These are phyloP conservation scores for Lasaia peninsularis DNA, from an alignment of 1,140 invertebrate genomes.

Conservation along the genomic window DNA sequence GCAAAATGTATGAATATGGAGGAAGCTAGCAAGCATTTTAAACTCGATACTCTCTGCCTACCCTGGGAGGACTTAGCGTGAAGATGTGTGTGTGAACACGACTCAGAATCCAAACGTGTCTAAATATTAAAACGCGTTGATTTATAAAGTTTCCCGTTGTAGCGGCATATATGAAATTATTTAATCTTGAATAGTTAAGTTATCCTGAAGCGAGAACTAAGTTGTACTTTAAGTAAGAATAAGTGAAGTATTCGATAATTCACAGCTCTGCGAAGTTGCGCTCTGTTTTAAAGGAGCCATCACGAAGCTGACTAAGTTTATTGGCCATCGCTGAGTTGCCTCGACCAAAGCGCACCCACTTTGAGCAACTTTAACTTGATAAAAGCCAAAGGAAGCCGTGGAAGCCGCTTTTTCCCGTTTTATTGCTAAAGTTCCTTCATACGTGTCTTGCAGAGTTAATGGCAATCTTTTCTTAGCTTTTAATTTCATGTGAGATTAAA, in stretches of 20 bases:
- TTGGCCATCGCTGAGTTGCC: slow-evolving; percentile 48
- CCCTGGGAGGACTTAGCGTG: too few species aligned
- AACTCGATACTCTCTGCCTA: too few species aligned
- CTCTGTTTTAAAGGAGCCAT: slow-evolving; percentile 47
- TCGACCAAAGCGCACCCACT: slow-evolving; percentile 38
- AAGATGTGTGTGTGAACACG: too few species aligned
- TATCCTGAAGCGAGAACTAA: neutral
- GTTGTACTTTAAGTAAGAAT: slow-evolving; percentile 5
- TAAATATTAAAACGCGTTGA: too few species aligned
- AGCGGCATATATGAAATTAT: neutral
- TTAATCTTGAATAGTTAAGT: neutral
- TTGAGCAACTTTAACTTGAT: slow-evolving; percentile 61
- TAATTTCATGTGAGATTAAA: slow-evolving; percentile 3
- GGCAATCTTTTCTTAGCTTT: slow-evolving; percentile 15
- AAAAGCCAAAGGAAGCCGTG: slow-evolving; percentile 52
- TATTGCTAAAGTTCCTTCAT: slow-evolving; percentile 58
- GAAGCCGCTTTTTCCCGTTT: slow-evolving; percentile 60
- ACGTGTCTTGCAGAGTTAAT: slow-evolving; percentile 24
- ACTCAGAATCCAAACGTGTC: too few species aligned
- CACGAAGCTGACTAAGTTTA: slow-evolving; percentile 50
- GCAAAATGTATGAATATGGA: too few species aligned
- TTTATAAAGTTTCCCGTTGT: too few species aligned
- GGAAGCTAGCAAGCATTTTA: too few species aligned
- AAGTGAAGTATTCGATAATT: slow-evolving; percentile 14
- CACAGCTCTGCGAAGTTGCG: slow-evolving; percentile 25